phyloP scores from a whole-genome alignment of 2,797 vertebrate genomes.

The Melanotaenia maccullochi region DNA sequence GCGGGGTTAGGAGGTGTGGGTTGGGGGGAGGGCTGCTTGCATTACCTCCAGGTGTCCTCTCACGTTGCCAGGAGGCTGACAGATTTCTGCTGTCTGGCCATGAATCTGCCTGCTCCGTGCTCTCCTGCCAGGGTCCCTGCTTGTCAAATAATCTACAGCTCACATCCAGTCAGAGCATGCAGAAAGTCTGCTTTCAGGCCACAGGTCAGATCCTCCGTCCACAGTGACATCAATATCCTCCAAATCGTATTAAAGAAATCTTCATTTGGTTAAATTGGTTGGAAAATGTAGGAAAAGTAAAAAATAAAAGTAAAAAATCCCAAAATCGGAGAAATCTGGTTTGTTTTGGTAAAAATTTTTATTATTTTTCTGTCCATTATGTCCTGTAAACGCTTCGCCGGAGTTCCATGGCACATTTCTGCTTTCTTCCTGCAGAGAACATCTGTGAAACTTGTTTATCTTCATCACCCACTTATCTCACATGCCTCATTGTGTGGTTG shows the following conservation, averaged over 20 bases:
- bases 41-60: conserved; percentile 81
- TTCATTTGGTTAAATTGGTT: background rate
- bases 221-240: background rate
- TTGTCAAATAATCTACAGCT: conserved; percentile 51
- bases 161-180: conserved; percentile 46
- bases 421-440: conserved; percentile 42
- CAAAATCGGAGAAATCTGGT: too few species aligned
- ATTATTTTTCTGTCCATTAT: background rate
- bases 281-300: too few species aligned
- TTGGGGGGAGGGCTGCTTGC: conserved; percentile 60
- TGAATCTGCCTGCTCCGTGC: conserved; percentile 62
- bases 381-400: conserved; percentile 32
- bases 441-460: conserved; percentile 47
- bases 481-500: conserved; percentile 43
- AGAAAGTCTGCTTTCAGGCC: conserved; percentile 9
- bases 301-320: too few species aligned
- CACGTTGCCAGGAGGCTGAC: conserved; percentile 76
- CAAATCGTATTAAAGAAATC: background rate
- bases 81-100: conserved; percentile 67
- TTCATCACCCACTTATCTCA: conserved; percentile 32
- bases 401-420: conserved; percentile 55
- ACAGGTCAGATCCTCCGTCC: conserved; percentile 9
- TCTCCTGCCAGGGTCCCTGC: conserved; percentile 45
- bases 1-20: conserved; percentile 3
- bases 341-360: background rate